Conservation (phyloP, 2,113 vertebrate genomes). For the Mesembrinibis cayennensis region DNA sequence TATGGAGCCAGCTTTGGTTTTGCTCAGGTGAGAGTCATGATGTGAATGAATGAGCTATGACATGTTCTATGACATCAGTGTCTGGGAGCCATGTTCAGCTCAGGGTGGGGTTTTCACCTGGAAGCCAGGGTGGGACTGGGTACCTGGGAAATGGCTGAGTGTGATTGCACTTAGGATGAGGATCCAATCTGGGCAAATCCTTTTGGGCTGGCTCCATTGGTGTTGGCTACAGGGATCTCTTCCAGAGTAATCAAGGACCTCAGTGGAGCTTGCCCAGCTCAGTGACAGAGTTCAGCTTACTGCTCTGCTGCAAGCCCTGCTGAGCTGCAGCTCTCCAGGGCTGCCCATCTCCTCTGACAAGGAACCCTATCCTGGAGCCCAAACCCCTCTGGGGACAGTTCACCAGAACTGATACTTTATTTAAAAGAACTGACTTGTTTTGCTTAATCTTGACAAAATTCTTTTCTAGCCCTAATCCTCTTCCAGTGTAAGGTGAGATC, state of each 20-base stretch:
- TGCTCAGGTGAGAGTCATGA: not conserved
- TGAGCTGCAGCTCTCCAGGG: not conserved
- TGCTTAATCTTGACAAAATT: conserved; percentile 59
- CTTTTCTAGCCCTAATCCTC: conserved; percentile 53
- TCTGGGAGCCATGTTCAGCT: not conserved
- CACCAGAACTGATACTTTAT: conserved; percentile 14
- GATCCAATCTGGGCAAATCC: not conserved
- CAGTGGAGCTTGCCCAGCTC: not conserved
- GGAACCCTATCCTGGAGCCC: conserved; percentile 33
- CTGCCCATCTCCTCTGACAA: not conserved
- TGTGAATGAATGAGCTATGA: not conserved
- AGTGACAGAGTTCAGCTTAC: not conserved
- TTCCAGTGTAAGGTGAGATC: conserved; percentile 54
- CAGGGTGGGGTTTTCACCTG: not conserved
- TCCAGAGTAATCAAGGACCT: not conserved
- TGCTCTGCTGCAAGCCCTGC: not conserved
- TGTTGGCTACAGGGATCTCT: not conserved
- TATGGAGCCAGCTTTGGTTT: not conserved
- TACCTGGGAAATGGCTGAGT: not conserved
- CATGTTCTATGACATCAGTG: no score
- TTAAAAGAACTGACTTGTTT: conserved; percentile 40
- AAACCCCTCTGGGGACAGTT: conserved; percentile 27
- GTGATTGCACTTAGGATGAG: rapidly evolving
- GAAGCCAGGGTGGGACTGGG: not conserved
- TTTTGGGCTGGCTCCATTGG: not conserved